Conservation (phyloP, 2,888 invertebrate species). For the Dynastes maya region DNA sequence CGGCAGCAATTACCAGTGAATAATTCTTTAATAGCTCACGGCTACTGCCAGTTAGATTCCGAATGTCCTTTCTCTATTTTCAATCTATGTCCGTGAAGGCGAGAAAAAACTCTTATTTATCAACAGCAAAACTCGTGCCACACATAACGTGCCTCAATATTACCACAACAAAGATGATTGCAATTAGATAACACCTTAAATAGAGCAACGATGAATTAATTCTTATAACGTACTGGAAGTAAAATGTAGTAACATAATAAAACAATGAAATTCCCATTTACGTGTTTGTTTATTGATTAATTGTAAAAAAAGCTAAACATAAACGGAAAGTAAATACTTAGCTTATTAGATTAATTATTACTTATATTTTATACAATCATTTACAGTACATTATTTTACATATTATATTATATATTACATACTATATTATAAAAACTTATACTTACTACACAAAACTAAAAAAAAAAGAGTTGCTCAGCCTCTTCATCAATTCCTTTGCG, state of each 20-base stretch:
- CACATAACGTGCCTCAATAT: neutral
- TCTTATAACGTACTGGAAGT: conserved; percentile 29
- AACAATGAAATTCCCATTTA: too few relatives aligned
- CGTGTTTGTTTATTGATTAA: too few relatives aligned
- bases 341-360: too few relatives aligned
- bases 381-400: too few relatives aligned
- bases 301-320: too few relatives aligned
- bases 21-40: conserved; percentile 33
- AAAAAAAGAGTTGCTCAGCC: too few relatives aligned
- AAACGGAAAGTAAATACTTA: too few relatives aligned
- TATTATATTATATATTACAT: too few relatives aligned
- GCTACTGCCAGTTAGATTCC: conserved; percentile 32
- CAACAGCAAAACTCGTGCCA: conserved; percentile 5
- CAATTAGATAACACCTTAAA: conserved; percentile 41
- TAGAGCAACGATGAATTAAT: conserved; percentile 26
- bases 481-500: too few relatives aligned
- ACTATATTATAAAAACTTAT: too few relatives aligned
- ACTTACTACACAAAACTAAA: too few relatives aligned
- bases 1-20: conserved; percentile 21
- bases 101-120: conserved; percentile 21
- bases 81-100: conserved; percentile 14
- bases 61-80: conserved; percentile 22
- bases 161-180: conserved; percentile 29
- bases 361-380: too few relatives aligned
- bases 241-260: conserved; percentile 1